Percentiles rank a stretch among this genome's conserved stretches.
Conservation (phyloP, 2,797 vertebrate genomes). For the Sebastes aleutianus region DNA sequence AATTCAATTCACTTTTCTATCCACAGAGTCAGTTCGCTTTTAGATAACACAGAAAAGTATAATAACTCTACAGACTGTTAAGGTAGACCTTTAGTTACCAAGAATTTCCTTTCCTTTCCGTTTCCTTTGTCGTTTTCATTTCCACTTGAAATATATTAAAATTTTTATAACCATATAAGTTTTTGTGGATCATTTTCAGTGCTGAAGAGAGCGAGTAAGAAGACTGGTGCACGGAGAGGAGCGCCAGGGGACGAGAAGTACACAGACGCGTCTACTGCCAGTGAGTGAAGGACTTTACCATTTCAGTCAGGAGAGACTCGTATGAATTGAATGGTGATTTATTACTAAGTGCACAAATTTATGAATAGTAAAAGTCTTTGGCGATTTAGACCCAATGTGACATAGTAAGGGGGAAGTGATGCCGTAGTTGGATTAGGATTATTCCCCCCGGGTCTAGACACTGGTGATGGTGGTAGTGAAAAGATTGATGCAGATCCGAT, state of each 20-base stretch:
- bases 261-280: constrained; percentile 91
- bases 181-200: constrained; percentile 68
- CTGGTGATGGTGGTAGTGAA: too few species aligned
- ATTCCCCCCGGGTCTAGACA: too few species aligned
- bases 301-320: background rate
- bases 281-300: constrained; percentile 75
- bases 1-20: background rate
- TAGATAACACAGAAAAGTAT: background rate
- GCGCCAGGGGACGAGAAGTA: constrained; percentile 93
- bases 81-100: background rate
- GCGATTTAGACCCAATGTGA: too few species aligned
- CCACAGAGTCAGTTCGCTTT: background rate
- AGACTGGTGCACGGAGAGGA: constrained; percentile 89
- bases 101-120: background rate
- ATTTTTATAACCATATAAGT: background rate
- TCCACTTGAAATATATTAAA: background rate
- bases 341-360: too few species aligned
- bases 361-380: too few species aligned
- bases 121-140: background rate
- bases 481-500: too few species aligned
- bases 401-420: too few species aligned
- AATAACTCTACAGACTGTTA: background rate
- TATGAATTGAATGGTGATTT: too few species aligned
- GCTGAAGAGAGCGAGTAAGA: constrained; percentile 96
- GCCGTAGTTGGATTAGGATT: too few species aligned